Evolutionary conservation across 2,113 vertebrate species (phyloP).

Genomic region (Myxocyprinus asiaticus): DNA sequence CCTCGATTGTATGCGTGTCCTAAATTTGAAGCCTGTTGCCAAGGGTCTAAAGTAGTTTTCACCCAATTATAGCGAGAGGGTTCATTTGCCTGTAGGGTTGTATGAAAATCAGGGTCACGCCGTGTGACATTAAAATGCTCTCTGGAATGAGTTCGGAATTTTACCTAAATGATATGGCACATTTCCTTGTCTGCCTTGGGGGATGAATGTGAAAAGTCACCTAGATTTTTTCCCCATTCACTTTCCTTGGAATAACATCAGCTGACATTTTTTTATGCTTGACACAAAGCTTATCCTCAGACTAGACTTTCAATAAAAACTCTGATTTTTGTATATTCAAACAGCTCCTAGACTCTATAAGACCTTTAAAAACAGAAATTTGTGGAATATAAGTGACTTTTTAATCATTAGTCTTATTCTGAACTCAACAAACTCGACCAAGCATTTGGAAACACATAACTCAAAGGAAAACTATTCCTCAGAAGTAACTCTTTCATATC

Average conservation of each 20-base stretch:
- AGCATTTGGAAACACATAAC: background rate
- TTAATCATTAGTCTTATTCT: background rate
- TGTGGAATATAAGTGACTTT: background rate
- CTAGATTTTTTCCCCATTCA: background rate
- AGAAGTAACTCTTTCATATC: too few relatives aligned
- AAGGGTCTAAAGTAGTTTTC: conserved; percentile 48
- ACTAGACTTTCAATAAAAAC: conserved; percentile 1
- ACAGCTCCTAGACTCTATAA: background rate
- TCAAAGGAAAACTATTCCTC: too few relatives aligned
- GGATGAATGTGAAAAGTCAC: conserved; percentile 17
- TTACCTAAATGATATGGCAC: conserved; percentile 41
- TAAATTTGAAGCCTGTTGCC: conserved; percentile 59
- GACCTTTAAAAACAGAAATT: conserved; percentile 9
- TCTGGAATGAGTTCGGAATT: conserved; percentile 59
- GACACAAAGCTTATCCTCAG: background rate
- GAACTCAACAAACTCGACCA: background rate
- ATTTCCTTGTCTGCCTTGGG: conserved; percentile 3
- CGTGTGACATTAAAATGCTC: conserved; percentile 61
- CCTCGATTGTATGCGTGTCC: conserved; percentile 65
- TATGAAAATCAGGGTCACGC: conserved; percentile 69
- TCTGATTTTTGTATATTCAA: background rate
- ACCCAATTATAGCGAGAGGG: conserved; percentile 59
- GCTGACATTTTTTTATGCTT: background rate
- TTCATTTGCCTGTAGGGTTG: conserved; percentile 55
- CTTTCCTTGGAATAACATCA: conserved; percentile 12